Evolutionary conservation across 1,140 invertebrate species (phyloP), one percentile per base, ranked within the genome.

Genomic region (Scaptomyza montana): DNA sequence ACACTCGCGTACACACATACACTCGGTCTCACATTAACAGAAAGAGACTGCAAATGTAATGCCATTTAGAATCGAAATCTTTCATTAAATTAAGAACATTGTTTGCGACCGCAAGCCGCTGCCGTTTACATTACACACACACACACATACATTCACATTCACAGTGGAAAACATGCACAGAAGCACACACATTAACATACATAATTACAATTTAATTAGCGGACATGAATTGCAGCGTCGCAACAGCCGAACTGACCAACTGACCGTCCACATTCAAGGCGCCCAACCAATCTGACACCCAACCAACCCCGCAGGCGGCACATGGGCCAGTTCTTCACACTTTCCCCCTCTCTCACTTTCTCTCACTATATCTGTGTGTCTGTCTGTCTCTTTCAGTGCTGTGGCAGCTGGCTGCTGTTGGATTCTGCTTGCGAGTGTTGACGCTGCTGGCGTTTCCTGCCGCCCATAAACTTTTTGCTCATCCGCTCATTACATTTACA

Each of bases 161-260:
- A 60, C 51, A 60, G 33, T 1, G 12, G 12, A 1, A n/a, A n/a
- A 43, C 61, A 60, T 33, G 66, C 41, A 77, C 65, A 78, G 21
- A 25, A 25, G 3, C 64, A 77, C 54, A 80, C 69, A 87, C 75
- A 82, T 86, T 86, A 87, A 86, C 82, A 87, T 86, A 86, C 73
- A 86, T 87, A 86, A 86, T 86, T 86, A 86, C 82, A 86, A 86
- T 82, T 86, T 87, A 86, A 86, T 86, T 86, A 86, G 82, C 82
- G 82, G 69, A 81, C 78, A 81, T 78, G 78, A 87, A 81, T 82
- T 87, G 82, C 82, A 86, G 74, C 82, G 71, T 77, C 78, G 57
- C 63, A 79, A 28, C 53, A 49, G 51, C 55, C 57, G 68, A 54
- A 57, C 36, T 51, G 46, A 57, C 59, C 66, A 76, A 68, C 36